Base-by-base conservation (phyloP, 2,888 invertebrate species). In the Capitulum mitella region DNA sequence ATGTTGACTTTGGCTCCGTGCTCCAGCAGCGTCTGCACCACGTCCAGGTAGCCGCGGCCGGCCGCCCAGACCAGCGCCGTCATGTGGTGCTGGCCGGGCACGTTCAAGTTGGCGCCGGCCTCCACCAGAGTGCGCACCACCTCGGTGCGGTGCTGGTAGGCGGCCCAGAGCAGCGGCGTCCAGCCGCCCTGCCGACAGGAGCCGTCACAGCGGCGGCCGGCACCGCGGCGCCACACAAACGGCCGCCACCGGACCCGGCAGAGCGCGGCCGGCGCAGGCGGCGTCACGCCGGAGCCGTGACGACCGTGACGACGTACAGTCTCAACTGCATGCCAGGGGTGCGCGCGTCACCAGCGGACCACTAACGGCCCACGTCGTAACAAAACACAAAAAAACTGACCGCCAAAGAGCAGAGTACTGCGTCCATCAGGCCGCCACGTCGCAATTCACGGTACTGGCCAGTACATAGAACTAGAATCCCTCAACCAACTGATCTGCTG, bases 81-180 rank as follows among this genome's bases (percentile, higher is more conserved):
- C 82, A 97, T 93, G 85, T 97, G 95, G 87, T 93, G 97, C 86
- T 97, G 96, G 79, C 97, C 98, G 84, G 97, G 94, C 0, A 96
- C 92, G 86, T 98, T 97, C 12, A 95, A 93, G 85, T 97, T 97
- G 0, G 98, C 97, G 51, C 93, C 94, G 82, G 91, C 91, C 81
- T 94, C 92, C 82, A 98, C 86, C 74, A 98, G 87, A 79, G 92
- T 85, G 58, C 90, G 89, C 58, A 93, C 96, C 80, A 93, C 90
- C 58, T 92, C 86, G 22, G 84, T 83, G 61, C 86, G 85, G 14
- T 95, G 97, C 86, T 97, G 96, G 88, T 99, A 99, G 16, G 95
- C 91, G 0, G 97, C 95, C 98, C 98, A 99, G 93, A 98, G 95
- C 79, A 99, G 89, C 0, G 98, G 90, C 6, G 97, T 93, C 98